A percentile compares a stretch with the other conserved stretches of the same genome.
Conservation (phyloP, 2,888 invertebrate species). For the Beris morrisii region DNA sequence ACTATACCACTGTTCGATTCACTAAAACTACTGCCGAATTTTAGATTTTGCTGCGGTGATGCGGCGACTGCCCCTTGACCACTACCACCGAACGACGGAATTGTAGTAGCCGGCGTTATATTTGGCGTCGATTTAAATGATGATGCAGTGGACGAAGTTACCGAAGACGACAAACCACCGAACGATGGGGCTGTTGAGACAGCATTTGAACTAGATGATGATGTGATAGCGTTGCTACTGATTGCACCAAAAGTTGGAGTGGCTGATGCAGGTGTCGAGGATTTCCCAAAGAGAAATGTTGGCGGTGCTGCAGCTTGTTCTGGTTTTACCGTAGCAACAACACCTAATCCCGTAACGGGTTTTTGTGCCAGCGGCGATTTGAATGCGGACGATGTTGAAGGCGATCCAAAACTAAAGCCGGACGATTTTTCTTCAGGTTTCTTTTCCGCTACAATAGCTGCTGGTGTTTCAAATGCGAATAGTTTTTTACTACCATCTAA, state of each 20-base stretch:
- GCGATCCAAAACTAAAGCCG: conserved; percentile 30
- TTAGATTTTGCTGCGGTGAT: not conserved
- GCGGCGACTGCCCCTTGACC: not conserved
- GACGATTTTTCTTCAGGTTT: conserved; percentile 17
- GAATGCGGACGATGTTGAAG: conserved; percentile 25
- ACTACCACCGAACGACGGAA: conserved; percentile 12
- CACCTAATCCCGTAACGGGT: conserved; percentile 22
- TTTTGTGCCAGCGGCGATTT: conserved; percentile 19
- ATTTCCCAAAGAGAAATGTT: conserved; percentile 32
- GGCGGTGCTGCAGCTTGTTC: conserved; percentile 30
- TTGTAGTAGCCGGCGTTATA: conserved; percentile 35
- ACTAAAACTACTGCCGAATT: conserved; percentile 18
- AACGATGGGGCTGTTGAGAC: conserved; percentile 40
- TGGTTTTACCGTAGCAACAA: conserved; percentile 26
- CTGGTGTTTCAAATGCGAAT: conserved; percentile 33
- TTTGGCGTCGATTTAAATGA: conserved; percentile 39
- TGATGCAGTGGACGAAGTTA: conserved; percentile 29
- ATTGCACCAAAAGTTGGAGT: conserved; percentile 39
- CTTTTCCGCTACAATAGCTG: conserved; percentile 23
- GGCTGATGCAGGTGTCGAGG: conserved; percentile 25
- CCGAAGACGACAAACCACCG: conserved; percentile 26
- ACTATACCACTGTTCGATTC: conserved; percentile 13
- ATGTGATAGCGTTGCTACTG: conserved; percentile 25
- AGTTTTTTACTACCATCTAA: conserved; percentile 15
- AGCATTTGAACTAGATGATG: conserved; percentile 1